These are phyloP conservation scores for Athrips mouffetella DNA, from an alignment of 2,888 invertebrate genomes.

Conservation along the genomic window DNA sequence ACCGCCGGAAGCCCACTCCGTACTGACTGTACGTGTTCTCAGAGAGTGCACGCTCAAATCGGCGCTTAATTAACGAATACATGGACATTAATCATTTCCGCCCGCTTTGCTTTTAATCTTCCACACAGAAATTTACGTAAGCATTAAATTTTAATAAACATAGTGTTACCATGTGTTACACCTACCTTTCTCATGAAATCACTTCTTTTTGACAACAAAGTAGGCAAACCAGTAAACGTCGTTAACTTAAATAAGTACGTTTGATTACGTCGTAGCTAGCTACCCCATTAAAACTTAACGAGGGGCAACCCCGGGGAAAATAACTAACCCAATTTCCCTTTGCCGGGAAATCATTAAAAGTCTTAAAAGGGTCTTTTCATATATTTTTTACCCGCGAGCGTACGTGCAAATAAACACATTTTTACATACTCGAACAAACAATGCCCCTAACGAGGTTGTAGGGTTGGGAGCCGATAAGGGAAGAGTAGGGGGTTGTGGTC, in stretches of 20 bases:
- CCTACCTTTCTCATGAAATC: conserved; percentile 23
- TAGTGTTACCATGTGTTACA: no score
- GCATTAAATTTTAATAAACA: neutral
- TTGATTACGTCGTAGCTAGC: conserved; percentile 76
- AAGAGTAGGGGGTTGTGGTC: no score
- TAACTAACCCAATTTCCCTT: conserved; percentile 79
- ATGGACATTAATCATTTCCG: neutral
- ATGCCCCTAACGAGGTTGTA: conserved; percentile 75
- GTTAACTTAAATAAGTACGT: conserved; percentile 77
- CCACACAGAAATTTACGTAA: neutral
- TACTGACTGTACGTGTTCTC: conserved; percentile 47
- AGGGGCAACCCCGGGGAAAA: conserved; percentile 77
- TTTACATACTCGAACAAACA: conserved; percentile 79
- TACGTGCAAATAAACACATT: conserved; percentile 79
- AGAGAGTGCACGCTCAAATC: conserved; percentile 37
- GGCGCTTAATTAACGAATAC: conserved; percentile 25
- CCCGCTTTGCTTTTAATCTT: neutral
- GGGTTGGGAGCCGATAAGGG: conserved; percentile 19
- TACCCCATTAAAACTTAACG: conserved; percentile 79
- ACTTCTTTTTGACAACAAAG: conserved; percentile 67
- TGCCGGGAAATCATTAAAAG: conserved; percentile 79
- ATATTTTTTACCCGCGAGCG: conserved; percentile 74
- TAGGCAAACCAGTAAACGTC: conserved; percentile 66
- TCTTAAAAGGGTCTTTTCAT: conserved; percentile 79
- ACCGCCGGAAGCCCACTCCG: conserved; percentile 23